Evolutionary conservation across 2,113 vertebrate genomes (phyloP).

Genomic region (Anolis carolinensis): DNA sequence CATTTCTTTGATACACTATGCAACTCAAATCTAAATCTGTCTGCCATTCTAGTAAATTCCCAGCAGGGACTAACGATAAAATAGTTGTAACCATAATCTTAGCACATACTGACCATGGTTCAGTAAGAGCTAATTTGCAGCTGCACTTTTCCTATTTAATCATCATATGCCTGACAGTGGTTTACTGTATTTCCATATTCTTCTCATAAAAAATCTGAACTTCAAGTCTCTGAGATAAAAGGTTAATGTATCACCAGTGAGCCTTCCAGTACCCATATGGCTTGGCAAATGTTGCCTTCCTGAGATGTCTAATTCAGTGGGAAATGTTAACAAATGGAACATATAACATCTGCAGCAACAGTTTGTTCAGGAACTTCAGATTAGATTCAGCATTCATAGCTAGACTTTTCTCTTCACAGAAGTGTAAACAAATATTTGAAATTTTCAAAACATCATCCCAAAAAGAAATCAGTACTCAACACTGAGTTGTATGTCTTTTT

Average conservation of each 20-base stretch:
- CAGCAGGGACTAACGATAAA: background rate
- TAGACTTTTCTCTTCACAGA: background rate
- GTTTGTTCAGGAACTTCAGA: background rate
- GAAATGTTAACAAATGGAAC: constrained; percentile 19
- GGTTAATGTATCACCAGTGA: constrained; percentile 25
- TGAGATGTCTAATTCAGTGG: background rate
- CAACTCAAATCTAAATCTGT: background rate
- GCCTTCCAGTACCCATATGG: constrained; percentile 9
- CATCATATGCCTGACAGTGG: background rate
- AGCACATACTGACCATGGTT: background rate
- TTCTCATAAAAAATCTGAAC: background rate
- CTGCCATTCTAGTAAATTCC: constrained; percentile 24
- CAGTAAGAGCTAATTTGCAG: background rate
- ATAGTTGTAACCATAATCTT: constrained; percentile 23
- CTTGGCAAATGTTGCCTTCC: constrained; percentile 32
- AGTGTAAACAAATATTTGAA: background rate
- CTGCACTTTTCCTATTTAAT: constrained; percentile 9
- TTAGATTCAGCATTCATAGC: background rate
- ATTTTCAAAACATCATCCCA: background rate
- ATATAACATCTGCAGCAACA: background rate
- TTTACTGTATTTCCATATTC: constrained; percentile 12
- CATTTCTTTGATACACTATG: background rate
- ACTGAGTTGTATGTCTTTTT: background rate
- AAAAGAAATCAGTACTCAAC: background rate
- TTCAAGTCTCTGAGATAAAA: constrained; percentile 26